Percentiles rank a stretch among this genome's conserved stretches.
Evolutionary conservation across 2,113 vertebrate genomes (phyloP).

Genomic region (Chloebia gouldiae): DNA sequence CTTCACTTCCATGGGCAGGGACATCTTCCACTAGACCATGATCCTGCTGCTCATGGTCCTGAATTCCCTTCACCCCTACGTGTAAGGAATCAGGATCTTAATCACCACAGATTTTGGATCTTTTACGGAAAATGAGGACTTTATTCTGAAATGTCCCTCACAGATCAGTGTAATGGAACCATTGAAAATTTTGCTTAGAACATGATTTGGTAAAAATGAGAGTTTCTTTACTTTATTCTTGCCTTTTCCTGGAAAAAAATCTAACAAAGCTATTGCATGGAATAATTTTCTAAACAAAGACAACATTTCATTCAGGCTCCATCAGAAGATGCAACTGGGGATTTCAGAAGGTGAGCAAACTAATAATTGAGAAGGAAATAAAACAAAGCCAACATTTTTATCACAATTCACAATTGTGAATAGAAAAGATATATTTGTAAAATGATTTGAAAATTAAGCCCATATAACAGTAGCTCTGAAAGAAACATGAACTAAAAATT

Average conservation of each 20-base stretch:
- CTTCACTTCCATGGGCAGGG: neutral
- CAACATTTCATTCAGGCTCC: neutral
- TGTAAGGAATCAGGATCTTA: neutral
- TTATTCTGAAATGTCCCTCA: neutral
- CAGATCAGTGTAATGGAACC: neutral
- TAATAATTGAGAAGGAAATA: neutral
- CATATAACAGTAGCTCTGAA: neutral
- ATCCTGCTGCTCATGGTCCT: neutral
- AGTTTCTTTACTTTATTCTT: neutral
- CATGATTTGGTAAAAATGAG: neutral
- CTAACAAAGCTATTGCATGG: neutral
- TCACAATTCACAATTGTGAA: neutral
- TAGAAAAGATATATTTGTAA: neutral
- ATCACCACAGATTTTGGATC: neutral
- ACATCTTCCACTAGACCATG: fast-evolving
- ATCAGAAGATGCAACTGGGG: neutral
- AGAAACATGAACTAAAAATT: neutral
- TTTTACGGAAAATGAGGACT: neutral
- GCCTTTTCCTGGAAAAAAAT: neutral
- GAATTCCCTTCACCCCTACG: neutral
- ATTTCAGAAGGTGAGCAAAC: neutral
- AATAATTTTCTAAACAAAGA: neutral
- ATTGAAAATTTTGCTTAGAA: neutral
- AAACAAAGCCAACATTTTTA: neutral
- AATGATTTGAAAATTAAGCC: neutral